Percentiles rank a stretch among this genome's conserved stretches.
Evolutionary conservation across 2,113 vertebrate genomes (phyloP).

Genomic region (Passer domesticus): DNA sequence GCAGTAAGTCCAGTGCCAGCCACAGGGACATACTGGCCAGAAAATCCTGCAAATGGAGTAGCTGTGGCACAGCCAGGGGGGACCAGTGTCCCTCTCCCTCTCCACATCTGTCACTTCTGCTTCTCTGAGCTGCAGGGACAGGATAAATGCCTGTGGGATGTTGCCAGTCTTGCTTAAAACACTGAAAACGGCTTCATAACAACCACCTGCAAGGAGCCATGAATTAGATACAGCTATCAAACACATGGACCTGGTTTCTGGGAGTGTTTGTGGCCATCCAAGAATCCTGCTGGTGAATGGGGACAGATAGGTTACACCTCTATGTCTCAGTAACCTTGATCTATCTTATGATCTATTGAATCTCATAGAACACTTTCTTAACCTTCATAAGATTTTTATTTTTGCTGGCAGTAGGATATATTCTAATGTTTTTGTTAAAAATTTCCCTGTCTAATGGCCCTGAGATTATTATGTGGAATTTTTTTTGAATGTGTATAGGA

Average conservation of each 20-base stretch:
- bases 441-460: background rate
- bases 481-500: background rate
- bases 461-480: background rate
- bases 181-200: background rate
- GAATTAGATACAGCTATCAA: background rate
- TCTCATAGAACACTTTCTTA: background rate
- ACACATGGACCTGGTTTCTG: background rate
- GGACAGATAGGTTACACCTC: background rate
- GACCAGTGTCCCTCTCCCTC: background rate
- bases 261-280: background rate
- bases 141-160: background rate
- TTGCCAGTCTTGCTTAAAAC: background rate
- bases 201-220: background rate
- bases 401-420: background rate
- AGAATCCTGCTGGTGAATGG: background rate
- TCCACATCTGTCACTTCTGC: background rate
- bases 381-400: background rate
- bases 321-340: background rate
- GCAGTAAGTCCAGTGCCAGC: background rate
- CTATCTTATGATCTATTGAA: background rate
- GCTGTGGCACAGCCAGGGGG: background rate
- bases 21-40: background rate
- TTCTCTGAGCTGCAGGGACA: background rate
- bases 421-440: background rate
- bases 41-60: background rate